These are phyloP conservation scores for Myzus persicae DNA, from an alignment of 1,140 invertebrate genomes.

Conservation along the genomic window DNA sequence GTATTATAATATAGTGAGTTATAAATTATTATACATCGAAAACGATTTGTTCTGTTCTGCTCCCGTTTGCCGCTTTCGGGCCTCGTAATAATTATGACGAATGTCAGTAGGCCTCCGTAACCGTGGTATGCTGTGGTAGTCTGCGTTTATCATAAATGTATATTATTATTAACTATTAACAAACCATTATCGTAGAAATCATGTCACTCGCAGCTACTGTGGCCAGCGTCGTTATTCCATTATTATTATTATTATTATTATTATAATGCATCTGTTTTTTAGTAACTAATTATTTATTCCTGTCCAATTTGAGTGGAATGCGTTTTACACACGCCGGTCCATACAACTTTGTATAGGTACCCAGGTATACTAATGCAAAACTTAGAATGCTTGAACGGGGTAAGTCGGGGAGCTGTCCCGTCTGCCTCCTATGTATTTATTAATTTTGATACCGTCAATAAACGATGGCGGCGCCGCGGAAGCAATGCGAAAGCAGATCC, in stretches of 20 bases:
- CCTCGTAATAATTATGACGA: neutral
- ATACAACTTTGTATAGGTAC: neutral
- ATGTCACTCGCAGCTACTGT: neutral
- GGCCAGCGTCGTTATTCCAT: neutral
- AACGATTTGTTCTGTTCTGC: neutral
- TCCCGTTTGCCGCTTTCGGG: neutral
- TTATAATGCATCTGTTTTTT: neutral
- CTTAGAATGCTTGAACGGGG: too few species aligned
- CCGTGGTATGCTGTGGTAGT: neutral
- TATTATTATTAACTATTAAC: neutral
- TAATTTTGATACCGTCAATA: too few species aligned
- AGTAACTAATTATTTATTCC: conserved; percentile 28
- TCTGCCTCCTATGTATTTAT: too few species aligned
- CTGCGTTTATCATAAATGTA: neutral
- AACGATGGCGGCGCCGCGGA: too few species aligned
- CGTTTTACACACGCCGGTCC: neutral
- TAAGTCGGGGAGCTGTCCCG: too few species aligned
- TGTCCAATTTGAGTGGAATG: neutral
- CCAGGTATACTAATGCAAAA: too few species aligned
- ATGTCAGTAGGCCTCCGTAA: neutral
- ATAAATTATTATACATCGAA: neutral
- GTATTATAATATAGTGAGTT: neutral
- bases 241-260: neutral
- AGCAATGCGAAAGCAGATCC: too few species aligned
- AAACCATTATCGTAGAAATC: neutral